phyloP scores from a whole-genome alignment of 2,888 invertebrate species.

The Nomada flava region DNA sequence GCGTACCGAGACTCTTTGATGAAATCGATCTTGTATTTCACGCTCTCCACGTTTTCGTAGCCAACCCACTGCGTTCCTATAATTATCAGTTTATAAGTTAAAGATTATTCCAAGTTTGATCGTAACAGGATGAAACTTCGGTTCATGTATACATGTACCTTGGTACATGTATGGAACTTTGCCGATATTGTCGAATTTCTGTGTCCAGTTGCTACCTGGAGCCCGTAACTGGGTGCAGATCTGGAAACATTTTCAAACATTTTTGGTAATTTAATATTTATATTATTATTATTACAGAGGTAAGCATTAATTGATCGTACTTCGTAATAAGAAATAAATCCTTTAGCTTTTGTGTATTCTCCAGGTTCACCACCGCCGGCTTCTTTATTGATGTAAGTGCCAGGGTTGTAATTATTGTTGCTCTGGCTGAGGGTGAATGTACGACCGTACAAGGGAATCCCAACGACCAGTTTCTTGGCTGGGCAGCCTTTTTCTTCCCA shows the following conservation, averaged over 20 bases:
- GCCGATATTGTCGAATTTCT: slow-evolving; percentile 93
- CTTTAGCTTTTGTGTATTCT: slow-evolving; percentile 93
- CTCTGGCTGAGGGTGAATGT: slow-evolving; percentile 93
- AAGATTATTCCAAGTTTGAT: background rate
- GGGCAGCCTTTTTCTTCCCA: slow-evolving; percentile 97
- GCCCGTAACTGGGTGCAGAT: slow-evolving; percentile 92
- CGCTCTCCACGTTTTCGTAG: slow-evolving; percentile 92
- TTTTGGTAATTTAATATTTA: background rate
- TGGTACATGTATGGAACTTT: slow-evolving; percentile 94
- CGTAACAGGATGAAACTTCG: background rate
- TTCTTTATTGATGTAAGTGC: slow-evolving; percentile 96
- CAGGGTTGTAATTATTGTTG: slow-evolving; percentile 92
- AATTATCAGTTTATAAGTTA: background rate
- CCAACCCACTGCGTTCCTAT: slow-evolving; percentile 94
- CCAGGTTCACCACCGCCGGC: slow-evolving; percentile 95
- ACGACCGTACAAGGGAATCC: slow-evolving; percentile 95
- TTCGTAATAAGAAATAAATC: slow-evolving; percentile 95
- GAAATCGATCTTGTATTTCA: slow-evolving; percentile 96
- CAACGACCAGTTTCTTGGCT: slow-evolving; percentile 93
- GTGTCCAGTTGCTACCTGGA: slow-evolving; percentile 91
- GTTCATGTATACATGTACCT: slow-evolving; percentile 84
- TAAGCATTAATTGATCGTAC: slow-evolving; percentile 82
- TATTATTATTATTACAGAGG: background rate
- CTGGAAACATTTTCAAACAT: slow-evolving; percentile 82
- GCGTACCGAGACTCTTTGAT: slow-evolving; percentile 93